phyloP scores from a whole-genome alignment of 2,888 invertebrate genomes.

The Sepioteuthis lessoniana region DNA sequence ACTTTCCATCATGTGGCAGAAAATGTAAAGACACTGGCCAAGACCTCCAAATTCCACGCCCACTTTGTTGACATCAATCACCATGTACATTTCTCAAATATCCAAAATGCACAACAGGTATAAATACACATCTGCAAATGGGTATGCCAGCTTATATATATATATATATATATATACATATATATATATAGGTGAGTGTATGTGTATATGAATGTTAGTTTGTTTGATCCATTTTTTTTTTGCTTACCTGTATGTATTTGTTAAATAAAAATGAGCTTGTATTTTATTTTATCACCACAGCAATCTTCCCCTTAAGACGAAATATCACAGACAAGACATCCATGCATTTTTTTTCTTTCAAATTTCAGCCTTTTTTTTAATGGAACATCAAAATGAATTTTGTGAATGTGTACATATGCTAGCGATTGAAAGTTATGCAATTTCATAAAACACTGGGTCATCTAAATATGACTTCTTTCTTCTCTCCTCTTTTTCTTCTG shows the following conservation, averaged over 20 bases:
- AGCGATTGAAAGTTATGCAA: not conserved
- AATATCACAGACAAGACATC: not conserved
- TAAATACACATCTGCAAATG: not conserved
- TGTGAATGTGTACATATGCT: not conserved
- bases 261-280: not conserved
- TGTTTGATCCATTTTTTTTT: not conserved
- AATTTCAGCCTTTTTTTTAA: not conserved
- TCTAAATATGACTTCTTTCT: not conserved
- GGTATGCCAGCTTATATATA: not conserved
- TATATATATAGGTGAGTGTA: not conserved
- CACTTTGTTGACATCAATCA: too few species aligned
- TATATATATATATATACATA: conserved; percentile 24
- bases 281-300: not conserved
- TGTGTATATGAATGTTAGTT: not conserved
- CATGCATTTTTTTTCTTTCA: not conserved
- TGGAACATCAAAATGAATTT: not conserved
- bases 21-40: too few species aligned
- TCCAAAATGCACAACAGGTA: not conserved
- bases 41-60: too few species aligned
- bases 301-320: not conserved
- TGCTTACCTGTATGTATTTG: not conserved
- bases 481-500: not conserved
- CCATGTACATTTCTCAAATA: too few species aligned
- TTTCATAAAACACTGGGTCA: not conserved
- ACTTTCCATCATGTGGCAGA: not conserved